These are phyloP conservation scores for Geotrupes spiniger DNA, from an alignment of 2,888 invertebrate genomes.

Conservation along the genomic window DNA sequence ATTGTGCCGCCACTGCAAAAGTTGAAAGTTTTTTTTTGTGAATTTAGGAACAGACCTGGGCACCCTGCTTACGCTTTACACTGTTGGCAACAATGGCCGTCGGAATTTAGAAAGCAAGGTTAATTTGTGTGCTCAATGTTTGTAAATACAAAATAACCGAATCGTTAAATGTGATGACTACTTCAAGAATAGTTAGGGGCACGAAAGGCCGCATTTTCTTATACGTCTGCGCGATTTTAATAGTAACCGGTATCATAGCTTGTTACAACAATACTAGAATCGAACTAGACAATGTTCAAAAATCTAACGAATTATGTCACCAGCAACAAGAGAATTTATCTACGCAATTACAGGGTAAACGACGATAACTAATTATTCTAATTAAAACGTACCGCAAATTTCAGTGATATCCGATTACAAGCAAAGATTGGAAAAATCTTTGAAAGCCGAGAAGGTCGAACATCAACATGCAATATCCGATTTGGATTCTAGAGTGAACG, in stretches of 20 bases:
- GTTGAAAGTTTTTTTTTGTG: too few species aligned
- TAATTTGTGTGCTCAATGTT: conserved; percentile 24
- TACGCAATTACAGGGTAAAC: conserved; percentile 57
- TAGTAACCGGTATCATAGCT: conserved; percentile 56
- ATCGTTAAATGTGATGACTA: conserved; percentile 48
- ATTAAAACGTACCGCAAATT: conserved; percentile 21
- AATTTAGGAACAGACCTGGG: too few species aligned
- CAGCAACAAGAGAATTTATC: conserved; percentile 60
- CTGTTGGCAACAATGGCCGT: not conserved
- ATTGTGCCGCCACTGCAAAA: too few species aligned
- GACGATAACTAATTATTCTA: not conserved
- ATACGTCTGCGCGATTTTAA: conserved; percentile 53
- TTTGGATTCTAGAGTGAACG: conserved; percentile 51
- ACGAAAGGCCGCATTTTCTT: conserved; percentile 58
- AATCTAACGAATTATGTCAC: conserved; percentile 54
- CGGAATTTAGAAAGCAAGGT: conserved; percentile 18
- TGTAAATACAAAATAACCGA: conserved; percentile 22
- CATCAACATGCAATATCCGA: conserved; percentile 54
- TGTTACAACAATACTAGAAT: conserved; percentile 59
- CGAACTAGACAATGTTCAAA: conserved; percentile 56
- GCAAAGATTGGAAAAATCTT: conserved; percentile 56
- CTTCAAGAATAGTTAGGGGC: conserved; percentile 57
- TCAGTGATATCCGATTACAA: conserved; percentile 60
- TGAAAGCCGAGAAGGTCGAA: conserved; percentile 57
- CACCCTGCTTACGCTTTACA: too few species aligned